Evolutionary conservation across 2,113 vertebrate genomes (phyloP).

Genomic region (Fregetta grallaria): DNA sequence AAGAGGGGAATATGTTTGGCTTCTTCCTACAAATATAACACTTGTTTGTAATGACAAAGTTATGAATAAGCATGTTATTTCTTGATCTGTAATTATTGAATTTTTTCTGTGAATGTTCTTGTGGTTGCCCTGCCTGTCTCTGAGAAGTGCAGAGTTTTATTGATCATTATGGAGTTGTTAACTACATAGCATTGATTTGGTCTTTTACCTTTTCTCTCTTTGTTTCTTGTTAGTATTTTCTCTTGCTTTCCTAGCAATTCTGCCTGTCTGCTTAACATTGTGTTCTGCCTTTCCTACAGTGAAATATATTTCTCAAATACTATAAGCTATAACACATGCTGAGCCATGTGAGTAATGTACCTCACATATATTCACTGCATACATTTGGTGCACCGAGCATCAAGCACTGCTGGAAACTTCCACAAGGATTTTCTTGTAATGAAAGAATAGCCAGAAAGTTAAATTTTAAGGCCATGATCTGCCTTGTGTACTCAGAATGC

Average conservation of each 20-base stretch:
- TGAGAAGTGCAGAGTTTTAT: background rate
- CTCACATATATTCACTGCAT: background rate
- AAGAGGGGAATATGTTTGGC: background rate
- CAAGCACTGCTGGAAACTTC: background rate
- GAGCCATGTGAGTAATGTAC: background rate
- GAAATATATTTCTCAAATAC: background rate
- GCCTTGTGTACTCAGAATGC: background rate
- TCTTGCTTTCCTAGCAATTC: background rate
- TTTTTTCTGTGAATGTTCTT: background rate
- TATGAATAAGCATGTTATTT: background rate
- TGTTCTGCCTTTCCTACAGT: background rate
- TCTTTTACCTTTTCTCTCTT: background rate
- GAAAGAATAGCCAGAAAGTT: background rate
- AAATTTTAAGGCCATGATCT: background rate
- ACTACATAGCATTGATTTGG: background rate
- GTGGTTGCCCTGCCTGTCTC: background rate
- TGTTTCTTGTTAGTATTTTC: background rate
- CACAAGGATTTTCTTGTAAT: background rate
- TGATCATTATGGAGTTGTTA: background rate
- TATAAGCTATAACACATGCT: background rate
- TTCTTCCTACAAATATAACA: background rate
- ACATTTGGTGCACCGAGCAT: background rate
- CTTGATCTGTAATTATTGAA: background rate
- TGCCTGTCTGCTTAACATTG: background rate
- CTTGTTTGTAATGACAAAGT: background rate